These are phyloP conservation scores for Lagopus leucura DNA, from an alignment of 2,113 vertebrate genomes.

Conservation along the genomic window DNA sequence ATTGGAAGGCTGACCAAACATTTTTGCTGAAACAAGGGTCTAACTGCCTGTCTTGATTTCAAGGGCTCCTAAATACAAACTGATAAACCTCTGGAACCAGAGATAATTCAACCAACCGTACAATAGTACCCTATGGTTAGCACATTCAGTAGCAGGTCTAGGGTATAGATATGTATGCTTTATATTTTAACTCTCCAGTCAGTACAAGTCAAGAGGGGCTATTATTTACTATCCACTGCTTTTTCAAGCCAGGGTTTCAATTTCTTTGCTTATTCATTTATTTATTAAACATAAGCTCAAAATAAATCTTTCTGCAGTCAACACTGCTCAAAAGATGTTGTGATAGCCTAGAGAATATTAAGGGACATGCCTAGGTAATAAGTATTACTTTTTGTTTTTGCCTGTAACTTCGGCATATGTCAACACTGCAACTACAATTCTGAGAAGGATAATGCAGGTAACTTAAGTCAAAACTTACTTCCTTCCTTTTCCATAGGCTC, in stretches of 20 bases:
- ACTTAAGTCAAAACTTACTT: not conserved
- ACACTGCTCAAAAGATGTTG: not conserved
- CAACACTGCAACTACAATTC: not conserved
- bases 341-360: not conserved
- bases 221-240: not conserved
- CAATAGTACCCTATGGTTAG: not conserved
- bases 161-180: not conserved
- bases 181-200: not conserved
- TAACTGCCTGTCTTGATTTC: not conserved
- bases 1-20: not conserved
- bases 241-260: not conserved
- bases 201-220: not conserved
- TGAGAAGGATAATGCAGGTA: not conserved
- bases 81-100: not conserved
- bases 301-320: not conserved
- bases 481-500: not conserved
- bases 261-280: not conserved
- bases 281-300: not conserved
- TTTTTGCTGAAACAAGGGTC: not conserved
- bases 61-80: not conserved
- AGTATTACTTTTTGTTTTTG: not conserved
- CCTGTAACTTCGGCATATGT: not conserved
- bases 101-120: not conserved
- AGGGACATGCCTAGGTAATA: not conserved
- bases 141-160: not conserved